Base-by-base conservation (phyloP, 37 sponge, comb jelly and placozoan species). In the Haliclona indistincta region DNA sequence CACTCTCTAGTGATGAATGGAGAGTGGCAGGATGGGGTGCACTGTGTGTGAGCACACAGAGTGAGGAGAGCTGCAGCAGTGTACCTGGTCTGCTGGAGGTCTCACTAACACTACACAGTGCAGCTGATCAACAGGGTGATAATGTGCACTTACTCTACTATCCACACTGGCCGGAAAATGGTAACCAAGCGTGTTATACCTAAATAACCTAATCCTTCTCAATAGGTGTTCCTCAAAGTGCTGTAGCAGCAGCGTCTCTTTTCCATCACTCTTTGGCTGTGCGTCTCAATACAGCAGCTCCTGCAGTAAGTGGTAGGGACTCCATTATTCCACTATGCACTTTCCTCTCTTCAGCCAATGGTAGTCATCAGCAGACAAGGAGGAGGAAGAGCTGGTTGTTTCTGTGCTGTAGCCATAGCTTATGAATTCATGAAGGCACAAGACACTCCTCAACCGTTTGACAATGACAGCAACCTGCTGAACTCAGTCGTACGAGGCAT, bases 401-500 rank as follows among this genome's bases (percentile, higher is more conserved):
- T 80, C 39, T 64, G 43, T 67, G 81, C 87, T 29, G 64, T 86
- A 17, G 33, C 64, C n/a, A 29, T 74, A 35, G 80, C 87, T 4
- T 42, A 80, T 17, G 44, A 71, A 63, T 32, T 86, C 55, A 80
- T 86, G 72, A 4, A 74, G 11, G 28, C 64, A 5, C 37, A 70
- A 22, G 66, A 61, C 34, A n/a, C n/a, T n/a, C 45, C 26, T 22
- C 58, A 63, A 36, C 43, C 33, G 11, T 40, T 25, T 23, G 33
- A 77, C 54, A 35, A 38, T 0, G 87, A 86, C 45, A 23, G 34
- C 15, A 86, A 86, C 41, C 47, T 86, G 36, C 64, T 86, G 30
- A 80, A 86, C 28, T 74, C 73, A 76, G 80, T 86, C 17, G 75
- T 86, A 15, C 60, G 81, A 36, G 87, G 87, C 34, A 15, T 86